These are phyloP conservation scores for Eristalis arbustorum DNA, from an alignment of 2,888 invertebrate species.

Conservation along the genomic window DNA sequence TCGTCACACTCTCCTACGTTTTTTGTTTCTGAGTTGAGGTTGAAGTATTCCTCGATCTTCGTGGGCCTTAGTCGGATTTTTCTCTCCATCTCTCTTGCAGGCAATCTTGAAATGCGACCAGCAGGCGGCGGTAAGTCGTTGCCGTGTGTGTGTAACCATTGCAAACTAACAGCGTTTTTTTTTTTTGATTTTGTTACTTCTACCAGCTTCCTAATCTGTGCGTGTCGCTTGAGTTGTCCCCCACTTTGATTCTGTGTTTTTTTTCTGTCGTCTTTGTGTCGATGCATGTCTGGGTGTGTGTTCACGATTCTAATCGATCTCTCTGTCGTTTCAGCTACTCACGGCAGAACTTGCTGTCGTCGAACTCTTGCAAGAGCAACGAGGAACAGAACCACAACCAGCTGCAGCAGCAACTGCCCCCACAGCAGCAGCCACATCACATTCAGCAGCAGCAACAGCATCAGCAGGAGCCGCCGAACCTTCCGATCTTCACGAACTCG, in stretches of 20 bases:
- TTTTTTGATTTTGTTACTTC: slow-evolving; percentile 6
- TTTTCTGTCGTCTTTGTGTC: neutral
- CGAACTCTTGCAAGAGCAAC: slow-evolving; percentile 85
- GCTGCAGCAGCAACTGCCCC: slow-evolving; percentile 76
- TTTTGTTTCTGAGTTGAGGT: neutral
- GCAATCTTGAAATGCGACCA: slow-evolving; percentile 18
- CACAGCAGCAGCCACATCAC: slow-evolving; percentile 67
- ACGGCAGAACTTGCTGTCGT: slow-evolving; percentile 91
- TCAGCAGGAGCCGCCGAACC: slow-evolving; percentile 68
- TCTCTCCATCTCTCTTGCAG: slow-evolving; percentile 40
- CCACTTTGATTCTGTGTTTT: neutral
- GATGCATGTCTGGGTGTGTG: neutral
- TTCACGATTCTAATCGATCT: neutral
- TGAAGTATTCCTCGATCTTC: slow-evolving; percentile 7
- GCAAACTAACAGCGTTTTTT: slow-evolving; percentile 40
- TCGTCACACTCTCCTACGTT: neutral
- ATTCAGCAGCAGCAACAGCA: slow-evolving; percentile 61
- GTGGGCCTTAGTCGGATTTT: slow-evolving; percentile 54
- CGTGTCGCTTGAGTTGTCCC: slow-evolving; percentile 37
- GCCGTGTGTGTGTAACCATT: slow-evolving; percentile 33
- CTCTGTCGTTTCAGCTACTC: slow-evolving; percentile 86
- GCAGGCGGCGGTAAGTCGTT: slow-evolving; percentile 64
- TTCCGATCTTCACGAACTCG: slow-evolving; percentile 58
- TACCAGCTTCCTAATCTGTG: slow-evolving; percentile 4
- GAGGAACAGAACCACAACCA: slow-evolving; percentile 84